Evolutionary conservation across 2,888 invertebrate species (phyloP), one percentile per base, ranked within the genome.

Genomic region (Zaprionus bogoriensis): DNA sequence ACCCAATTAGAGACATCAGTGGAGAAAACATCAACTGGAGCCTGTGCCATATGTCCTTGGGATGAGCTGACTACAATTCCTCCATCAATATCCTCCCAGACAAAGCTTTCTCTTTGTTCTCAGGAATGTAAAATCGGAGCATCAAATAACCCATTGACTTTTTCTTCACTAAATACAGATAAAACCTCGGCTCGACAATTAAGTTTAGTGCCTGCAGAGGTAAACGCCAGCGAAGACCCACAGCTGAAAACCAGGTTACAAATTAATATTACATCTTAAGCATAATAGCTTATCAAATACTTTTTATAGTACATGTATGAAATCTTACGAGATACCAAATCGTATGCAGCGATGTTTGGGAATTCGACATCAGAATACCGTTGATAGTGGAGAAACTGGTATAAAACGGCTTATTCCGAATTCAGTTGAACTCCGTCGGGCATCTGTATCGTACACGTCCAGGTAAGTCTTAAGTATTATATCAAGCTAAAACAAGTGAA

Each of bases 331-430:
- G 88, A 92, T 92, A 42, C 91, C 92, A 20, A 93, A 93, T 67
- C 92, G 94, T 74, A 92, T 94, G 77, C 92, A 93, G 76, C 93
- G 94, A 63, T 93, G 94, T 32, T 92, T 93, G 83, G 92, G 92
- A 23, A 91, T 95, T 66, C 93, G 95, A 78, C 94, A 95, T 88
- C 94, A 94, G 90, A 93, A 93, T 89, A 94, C 94, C 39, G 91
- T 94, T 44, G 94, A 95, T 85, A 93, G 93, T 41, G 93, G 93
- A 1, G 90, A 93, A 64, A 90, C 92, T 1, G 92, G 93, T 48
- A 92, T 92, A 41, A 90, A 90, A 64, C 87, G 87, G 61, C 77
- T 89, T 66, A 87, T 88, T 66, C 89, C 90, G 22, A 84, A 83
- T 58, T 81, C 87, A 28, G 87, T 81, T 20, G 91, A 91, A 72